Evolutionary conservation across 2,888 invertebrate species (phyloP), one percentile per base, ranked within the genome.

Genomic region (Ischnus inquisitorius): DNA sequence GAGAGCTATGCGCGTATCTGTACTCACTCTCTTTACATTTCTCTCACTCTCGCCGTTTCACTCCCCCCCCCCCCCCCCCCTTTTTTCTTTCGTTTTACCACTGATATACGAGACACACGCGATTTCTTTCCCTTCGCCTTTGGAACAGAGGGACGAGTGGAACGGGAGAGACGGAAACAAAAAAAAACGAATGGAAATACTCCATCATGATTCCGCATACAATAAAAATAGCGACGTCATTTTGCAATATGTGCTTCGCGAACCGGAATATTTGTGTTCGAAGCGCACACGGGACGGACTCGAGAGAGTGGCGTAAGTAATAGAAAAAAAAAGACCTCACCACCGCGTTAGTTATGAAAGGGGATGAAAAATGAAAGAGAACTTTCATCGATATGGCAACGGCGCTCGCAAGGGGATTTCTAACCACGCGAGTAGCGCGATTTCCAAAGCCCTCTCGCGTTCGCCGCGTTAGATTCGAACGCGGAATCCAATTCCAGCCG

Each of bases 1-100:
- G 54, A 39, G 41, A n/a, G 10, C 12, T 46, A 8, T 71, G 74
- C 80, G 77, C 78, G 83, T 83, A 76, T 85, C 71, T 82, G 19
- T 28, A 41, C 54, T 68, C 81, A 16, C 62, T 82, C 69, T 69
- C 82, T 79, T 81, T 67, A 80, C 83, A 71, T 78, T 80, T 78
- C 62, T 14, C 68, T 43, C 39, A 64, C 64, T 79, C n/a, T 28
- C 4, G n/a, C n/a, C n/a, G n/a, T n/a, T n/a, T n/a, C n/a, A n/a
- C 39, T 16, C 12, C 60, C 25, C 19, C 67, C 67, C 48, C 71
- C 22, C 48, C 68, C 43, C 68, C 39, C 62, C 22, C 25, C 25
- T 62, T 48, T 34, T 65, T 72, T 72, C n/a, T 10, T 77, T 39
- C 25, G 43, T 80, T 68, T 77, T 62, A 46, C 34, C 28, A 68